Evolutionary conservation across 2,888 invertebrate species (phyloP).

Genomic region (Argyresthia albistria): DNA sequence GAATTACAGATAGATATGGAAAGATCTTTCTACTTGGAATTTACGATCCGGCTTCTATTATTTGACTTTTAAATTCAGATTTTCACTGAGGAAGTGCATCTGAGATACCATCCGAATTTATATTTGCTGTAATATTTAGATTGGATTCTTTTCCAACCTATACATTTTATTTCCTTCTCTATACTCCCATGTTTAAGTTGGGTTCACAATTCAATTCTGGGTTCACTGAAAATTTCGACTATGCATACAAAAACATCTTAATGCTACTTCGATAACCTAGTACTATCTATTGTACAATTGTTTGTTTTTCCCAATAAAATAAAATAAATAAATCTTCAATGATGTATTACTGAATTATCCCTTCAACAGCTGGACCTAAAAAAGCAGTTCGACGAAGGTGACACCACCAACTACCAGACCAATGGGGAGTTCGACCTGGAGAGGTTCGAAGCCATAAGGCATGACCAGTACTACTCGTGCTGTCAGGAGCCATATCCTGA

Average conservation of each 20-base stretch:
- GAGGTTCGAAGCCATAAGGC: constrained; percentile 80
- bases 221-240: too few relatives aligned
- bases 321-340: too few relatives aligned
- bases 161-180: too few relatives aligned
- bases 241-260: too few relatives aligned
- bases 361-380: constrained; percentile 77
- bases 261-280: too few relatives aligned
- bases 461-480: constrained; percentile 84
- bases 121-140: neutral
- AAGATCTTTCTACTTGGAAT: constrained; percentile 6
- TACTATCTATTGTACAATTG: too few relatives aligned
- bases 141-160: too few relatives aligned
- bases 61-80: constrained; percentile 34
- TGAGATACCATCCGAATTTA: neutral
- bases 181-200: too few relatives aligned
- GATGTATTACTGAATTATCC: too few relatives aligned
- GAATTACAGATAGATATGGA: constrained; percentile 7
- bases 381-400: constrained; percentile 85
- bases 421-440: constrained; percentile 92
- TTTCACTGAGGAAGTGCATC: constrained; percentile 13
- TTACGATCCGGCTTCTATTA: constrained; percentile 8
- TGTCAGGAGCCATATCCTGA: constrained; percentile 89
- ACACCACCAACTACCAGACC: constrained; percentile 91
- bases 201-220: too few relatives aligned
- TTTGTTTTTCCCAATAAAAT: too few relatives aligned